phyloP scores from a whole-genome alignment of 1,140 invertebrate species.

The Papilio aristodemus region DNA sequence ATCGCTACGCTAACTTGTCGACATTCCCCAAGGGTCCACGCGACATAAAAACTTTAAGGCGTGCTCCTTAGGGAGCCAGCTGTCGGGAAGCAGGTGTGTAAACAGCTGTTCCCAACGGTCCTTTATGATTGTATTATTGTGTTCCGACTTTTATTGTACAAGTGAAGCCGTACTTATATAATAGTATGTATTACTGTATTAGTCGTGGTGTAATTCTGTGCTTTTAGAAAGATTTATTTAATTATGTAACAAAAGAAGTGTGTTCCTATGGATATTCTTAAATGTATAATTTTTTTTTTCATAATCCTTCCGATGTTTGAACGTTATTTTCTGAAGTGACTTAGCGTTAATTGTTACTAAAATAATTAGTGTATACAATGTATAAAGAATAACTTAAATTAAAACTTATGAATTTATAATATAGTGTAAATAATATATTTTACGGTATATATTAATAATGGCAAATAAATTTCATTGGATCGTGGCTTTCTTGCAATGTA shows the following conservation, averaged over 20 bases:
- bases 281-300: too few relatives aligned
- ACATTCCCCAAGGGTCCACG: slow-evolving; percentile 6
- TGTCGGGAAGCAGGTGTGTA: slow-evolving; percentile 44
- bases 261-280: background rate
- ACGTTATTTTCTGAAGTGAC: too few relatives aligned
- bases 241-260: background rate
- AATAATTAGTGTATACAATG: too few relatives aligned
- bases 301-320: too few relatives aligned
- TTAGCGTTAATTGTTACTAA: too few relatives aligned
- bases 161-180: background rate
- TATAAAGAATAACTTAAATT: too few relatives aligned
- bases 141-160: background rate
- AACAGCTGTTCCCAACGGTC: slow-evolving; percentile 51
- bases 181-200: background rate
- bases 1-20: background rate
- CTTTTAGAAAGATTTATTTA: background rate
- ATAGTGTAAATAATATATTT: too few relatives aligned
- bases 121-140: background rate
- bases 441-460: too few relatives aligned
- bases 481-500: too few relatives aligned
- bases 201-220: slow-evolving; percentile 3
- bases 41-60: background rate
- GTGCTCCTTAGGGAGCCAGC: slow-evolving; percentile 36
- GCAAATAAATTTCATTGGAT: too few relatives aligned
- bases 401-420: too few relatives aligned